phyloP scores from a whole-genome alignment of 2,797 vertebrate genomes.

The Diglossa cyanea region DNA sequence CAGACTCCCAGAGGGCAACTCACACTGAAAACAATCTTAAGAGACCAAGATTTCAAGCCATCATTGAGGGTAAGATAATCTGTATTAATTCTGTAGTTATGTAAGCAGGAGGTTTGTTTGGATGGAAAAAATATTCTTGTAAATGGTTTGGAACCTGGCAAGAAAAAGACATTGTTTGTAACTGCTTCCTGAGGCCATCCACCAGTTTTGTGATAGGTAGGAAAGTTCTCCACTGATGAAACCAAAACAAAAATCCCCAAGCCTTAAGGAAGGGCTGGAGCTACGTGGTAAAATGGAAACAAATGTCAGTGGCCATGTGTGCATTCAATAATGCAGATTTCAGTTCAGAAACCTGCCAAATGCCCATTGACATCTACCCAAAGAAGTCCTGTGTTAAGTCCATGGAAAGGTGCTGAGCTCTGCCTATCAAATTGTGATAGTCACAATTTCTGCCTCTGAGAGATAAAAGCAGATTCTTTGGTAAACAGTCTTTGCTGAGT shows the following conservation, averaged over 20 bases:
- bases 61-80: not conserved
- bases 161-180: not conserved
- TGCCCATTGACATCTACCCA: not conserved
- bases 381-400: not conserved
- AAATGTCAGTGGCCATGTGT: not conserved
- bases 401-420: not conserved
- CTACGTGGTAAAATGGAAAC: not conserved
- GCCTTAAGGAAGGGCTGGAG: not conserved
- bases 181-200: not conserved
- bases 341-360: not conserved
- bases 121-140: not conserved
- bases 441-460: not conserved
- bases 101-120: not conserved
- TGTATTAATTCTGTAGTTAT: not conserved
- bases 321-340: not conserved
- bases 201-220: not conserved
- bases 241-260: not conserved
- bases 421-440: not conserved
- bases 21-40: constrained; percentile 57
- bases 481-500: not conserved
- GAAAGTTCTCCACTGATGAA: not conserved
- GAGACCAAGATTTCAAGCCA: constrained; percentile 13
- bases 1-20: constrained; percentile 39
- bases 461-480: not conserved
- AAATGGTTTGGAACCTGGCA: not conserved